Evolutionary conservation across 2,113 vertebrate species (phyloP).

Genomic region (Cygnus atratus): DNA sequence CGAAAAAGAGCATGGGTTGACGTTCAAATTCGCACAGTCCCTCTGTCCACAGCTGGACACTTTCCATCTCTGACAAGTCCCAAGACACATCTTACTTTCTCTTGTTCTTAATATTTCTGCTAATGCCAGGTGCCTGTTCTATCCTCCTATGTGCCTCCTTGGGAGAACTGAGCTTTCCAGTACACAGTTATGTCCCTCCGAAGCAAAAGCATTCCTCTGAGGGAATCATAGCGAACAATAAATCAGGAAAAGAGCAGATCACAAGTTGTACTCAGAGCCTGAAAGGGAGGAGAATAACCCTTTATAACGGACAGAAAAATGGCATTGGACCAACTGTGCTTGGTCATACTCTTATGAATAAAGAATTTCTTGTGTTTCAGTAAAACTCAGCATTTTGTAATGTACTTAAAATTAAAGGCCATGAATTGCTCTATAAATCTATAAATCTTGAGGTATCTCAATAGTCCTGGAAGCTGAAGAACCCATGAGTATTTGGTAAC

Average conservation of each 20-base stretch:
- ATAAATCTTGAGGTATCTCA: neutral
- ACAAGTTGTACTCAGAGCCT: neutral
- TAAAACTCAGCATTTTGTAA: neutral
- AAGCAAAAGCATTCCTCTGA: neutral
- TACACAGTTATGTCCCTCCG: neutral
- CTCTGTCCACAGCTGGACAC: neutral
- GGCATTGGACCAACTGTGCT: fast-evolving
- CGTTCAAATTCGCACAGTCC: slow-evolving; percentile 37
- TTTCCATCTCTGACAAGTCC: slow-evolving; percentile 12
- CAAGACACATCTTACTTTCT: neutral
- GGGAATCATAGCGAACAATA: neutral
- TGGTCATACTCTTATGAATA: neutral
- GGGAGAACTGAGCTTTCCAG: neutral
- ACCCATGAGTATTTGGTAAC: neutral
- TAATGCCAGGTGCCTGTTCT: slow-evolving; percentile 6
- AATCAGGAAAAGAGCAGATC: neutral
- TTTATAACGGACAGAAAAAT: neutral
- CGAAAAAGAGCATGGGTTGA: neutral
- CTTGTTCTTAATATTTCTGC: neutral
- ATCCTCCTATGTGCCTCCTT: neutral
- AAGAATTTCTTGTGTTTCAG: neutral
- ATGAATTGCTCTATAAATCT: neutral
- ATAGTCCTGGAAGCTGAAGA: neutral
- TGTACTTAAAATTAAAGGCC: neutral
- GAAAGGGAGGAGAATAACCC: neutral